Base-by-base conservation (phyloP, 2,888 invertebrate genomes). In the Drosophila trichaetosa region DNA sequence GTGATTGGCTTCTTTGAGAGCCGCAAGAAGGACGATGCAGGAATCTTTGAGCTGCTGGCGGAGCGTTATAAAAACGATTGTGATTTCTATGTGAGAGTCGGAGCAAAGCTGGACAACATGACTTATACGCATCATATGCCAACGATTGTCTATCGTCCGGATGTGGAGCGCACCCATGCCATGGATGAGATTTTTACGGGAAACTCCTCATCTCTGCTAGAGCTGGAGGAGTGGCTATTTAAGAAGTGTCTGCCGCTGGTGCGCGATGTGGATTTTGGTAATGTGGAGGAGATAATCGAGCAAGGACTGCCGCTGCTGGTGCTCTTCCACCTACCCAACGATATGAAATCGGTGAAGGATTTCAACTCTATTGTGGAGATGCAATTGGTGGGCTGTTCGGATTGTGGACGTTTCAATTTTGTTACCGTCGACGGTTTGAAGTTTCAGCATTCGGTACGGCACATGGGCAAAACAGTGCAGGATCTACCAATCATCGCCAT, bases 401-500 rank as follows among this genome's bases (percentile, higher is more conserved):
- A 59, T 13, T 72, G 71, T 7, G 64, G 69, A 0, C 34, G 24
- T 0, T 76, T 79, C 4, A 86, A 70, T 31, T 84, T 71, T 61
- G 69, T 69, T 1, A 86, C 73, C 0, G 83, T 85, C 2, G 65
- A 86, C 34, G 81, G 82, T 0, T 0, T 49, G 0, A 63, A 63
- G 38, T 88, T 84, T 27, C 65, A 61, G 33, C 82, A 84, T 24
- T 83, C 87, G 0, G 65, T 88, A 3, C 1, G 10, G 0, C 82
- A 86, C 13, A 60, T 83, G 76, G 72, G 71, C 8, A 74, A 69
- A 52, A 53, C 63, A 0, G 6, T n/a, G 0, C 51, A 18, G 11
- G 83, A 84, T 56, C 49, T 88, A 33, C 84, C 87, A 6, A 4
- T 89, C 1, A 75, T 85, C 7, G 89, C 84, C 60, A 87, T 89